These are phyloP conservation scores for Microplitis manilae DNA, from an alignment of 2,888 invertebrate genomes.

Conservation along the genomic window DNA sequence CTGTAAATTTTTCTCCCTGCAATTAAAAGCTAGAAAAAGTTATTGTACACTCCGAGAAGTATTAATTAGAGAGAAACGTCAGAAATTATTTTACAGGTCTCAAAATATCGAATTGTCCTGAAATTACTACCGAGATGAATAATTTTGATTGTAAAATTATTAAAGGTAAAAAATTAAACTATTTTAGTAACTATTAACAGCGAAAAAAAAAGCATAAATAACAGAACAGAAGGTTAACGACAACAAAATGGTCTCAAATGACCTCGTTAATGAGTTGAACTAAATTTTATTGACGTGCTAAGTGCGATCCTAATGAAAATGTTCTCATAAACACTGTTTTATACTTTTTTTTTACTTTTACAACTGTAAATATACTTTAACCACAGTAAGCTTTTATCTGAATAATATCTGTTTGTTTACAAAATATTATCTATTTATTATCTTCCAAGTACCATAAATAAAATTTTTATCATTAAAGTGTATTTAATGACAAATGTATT, in stretches of 20 bases:
- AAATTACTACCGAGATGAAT: neutral
- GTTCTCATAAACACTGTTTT: slow-evolving; percentile 26
- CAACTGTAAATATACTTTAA: neutral
- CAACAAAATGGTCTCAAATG: slow-evolving; percentile 40
- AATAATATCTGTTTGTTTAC: neutral
- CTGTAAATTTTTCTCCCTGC: too few species aligned
- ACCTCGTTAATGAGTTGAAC: slow-evolving; percentile 45
- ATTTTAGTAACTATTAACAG: neutral
- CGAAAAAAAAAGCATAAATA: slow-evolving; percentile 11
- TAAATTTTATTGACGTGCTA: slow-evolving; percentile 43
- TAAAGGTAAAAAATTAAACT: neutral
- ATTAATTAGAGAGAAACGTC: too few species aligned
- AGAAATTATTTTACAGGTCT: too few species aligned
- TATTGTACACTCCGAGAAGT: too few species aligned
- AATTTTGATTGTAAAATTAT: neutral
- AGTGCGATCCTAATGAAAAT: slow-evolving; percentile 29
- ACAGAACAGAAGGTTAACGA: slow-evolving; percentile 33
- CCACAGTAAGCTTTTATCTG: neutral
- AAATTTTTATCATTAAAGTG: neutral
- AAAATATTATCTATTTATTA: neutral
- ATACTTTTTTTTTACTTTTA: neutral
- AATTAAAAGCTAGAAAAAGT: too few species aligned
- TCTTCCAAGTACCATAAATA: neutral
- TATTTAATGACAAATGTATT: neutral
- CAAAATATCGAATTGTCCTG: too few species aligned